Percentiles rank a stretch among this genome's conserved stretches.
These are phyloP conservation scores for Coenonympha glycerion DNA, from an alignment of 2,888 invertebrate species.

Conservation along the genomic window DNA sequence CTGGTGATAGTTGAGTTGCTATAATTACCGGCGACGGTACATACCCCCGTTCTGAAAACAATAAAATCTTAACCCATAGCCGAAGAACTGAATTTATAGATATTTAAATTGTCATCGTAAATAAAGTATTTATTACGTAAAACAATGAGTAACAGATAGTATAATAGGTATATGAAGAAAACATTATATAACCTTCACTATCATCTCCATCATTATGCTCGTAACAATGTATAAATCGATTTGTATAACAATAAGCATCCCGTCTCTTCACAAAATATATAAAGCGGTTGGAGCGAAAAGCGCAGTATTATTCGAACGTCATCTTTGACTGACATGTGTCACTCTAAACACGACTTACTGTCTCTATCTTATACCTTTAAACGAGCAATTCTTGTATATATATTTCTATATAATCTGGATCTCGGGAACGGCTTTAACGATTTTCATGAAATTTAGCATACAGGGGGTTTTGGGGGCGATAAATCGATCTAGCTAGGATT, in stretches of 20 bases:
- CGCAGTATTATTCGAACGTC: background rate
- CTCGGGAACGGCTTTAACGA: too few relatives aligned
- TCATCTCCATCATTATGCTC: background rate
- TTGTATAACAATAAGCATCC: conserved; percentile 1
- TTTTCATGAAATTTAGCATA: too few relatives aligned
- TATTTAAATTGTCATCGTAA: background rate
- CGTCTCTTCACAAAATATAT: background rate
- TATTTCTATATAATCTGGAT: too few relatives aligned
- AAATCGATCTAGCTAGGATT: too few relatives aligned
- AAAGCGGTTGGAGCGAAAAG: background rate
- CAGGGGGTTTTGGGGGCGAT: too few relatives aligned
- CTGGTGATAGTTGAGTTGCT: too few relatives aligned
- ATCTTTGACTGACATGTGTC: conserved; percentile 18
- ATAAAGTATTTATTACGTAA: background rate
- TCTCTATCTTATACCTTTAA: too few relatives aligned
- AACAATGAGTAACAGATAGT: background rate
- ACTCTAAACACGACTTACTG: background rate
- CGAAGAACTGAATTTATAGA: background rate
- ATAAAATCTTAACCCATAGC: background rate
- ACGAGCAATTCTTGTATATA: too few relatives aligned
- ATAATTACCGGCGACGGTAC: too few relatives aligned
- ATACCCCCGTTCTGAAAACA: background rate
- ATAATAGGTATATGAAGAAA: background rate
- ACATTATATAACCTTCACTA: background rate
- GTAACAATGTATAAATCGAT: background rate